Percentiles rank a stretch among this genome's conserved stretches.
These are phyloP conservation scores for Anas acuta DNA, from an alignment of 2,797 vertebrate species.

Conservation along the genomic window DNA sequence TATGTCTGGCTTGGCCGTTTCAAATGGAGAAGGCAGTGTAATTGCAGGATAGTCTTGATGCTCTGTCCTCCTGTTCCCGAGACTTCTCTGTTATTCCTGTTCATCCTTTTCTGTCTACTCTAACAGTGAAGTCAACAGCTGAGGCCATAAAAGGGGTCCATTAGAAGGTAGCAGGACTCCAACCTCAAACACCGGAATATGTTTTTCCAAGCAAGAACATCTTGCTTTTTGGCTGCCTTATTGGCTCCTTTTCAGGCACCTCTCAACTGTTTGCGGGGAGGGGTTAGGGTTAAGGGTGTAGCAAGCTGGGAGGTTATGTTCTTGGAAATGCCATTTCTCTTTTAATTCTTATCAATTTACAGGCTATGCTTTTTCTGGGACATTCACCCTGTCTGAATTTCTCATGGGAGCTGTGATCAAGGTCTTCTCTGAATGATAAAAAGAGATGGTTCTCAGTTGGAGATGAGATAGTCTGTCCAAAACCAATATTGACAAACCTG, in stretches of 20 bases:
- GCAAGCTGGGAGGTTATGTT: conserved; percentile 47
- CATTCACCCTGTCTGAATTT: conserved; percentile 15
- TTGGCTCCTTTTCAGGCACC: conserved; percentile 43
- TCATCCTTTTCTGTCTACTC: conserved; percentile 12
- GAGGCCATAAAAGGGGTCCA: conserved; percentile 45
- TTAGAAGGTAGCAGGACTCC: conserved; percentile 55
- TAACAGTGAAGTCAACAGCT: conserved; percentile 36
- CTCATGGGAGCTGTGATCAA: conserved; percentile 49
- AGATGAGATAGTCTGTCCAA: conserved; percentile 8
- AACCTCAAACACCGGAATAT: conserved; percentile 1
- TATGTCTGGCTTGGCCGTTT: conserved; percentile 23
- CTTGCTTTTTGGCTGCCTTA: conserved; percentile 42
- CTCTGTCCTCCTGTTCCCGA: background rate
- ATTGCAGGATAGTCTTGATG: background rate
- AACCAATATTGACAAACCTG: conserved; percentile 59
- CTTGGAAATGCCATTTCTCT: conserved; percentile 63
- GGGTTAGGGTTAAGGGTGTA: conserved; percentile 25
- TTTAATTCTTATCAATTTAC: conserved; percentile 55
- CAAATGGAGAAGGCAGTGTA: background rate
- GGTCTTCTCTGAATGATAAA: conserved; percentile 39
- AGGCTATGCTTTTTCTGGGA: conserved; percentile 54
- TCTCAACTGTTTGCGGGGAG: conserved; percentile 18
- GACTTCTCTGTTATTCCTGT: conserved; percentile 6
- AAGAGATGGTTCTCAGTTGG: conserved; percentile 46
- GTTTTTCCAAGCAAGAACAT: conserved; percentile 43